These are phyloP conservation scores for Ondatra zibethicus DNA, from an alignment of 2,113 vertebrate species.

Conservation along the genomic window DNA sequence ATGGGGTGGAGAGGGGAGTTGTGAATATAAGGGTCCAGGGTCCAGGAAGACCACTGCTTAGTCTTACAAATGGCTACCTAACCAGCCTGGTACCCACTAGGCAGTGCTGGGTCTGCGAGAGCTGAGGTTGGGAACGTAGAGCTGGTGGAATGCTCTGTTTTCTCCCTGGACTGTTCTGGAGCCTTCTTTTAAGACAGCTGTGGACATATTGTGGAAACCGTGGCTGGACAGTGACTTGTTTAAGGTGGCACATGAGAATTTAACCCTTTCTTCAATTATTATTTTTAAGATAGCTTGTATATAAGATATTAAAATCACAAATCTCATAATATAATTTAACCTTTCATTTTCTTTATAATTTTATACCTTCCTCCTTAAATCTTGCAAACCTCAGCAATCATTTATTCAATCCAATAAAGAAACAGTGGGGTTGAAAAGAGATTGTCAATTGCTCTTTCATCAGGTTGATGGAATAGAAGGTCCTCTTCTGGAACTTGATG, in stretches of 20 bases:
- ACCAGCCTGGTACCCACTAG: neutral
- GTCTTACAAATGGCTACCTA: neutral
- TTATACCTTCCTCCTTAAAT: neutral
- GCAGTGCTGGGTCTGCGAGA: neutral
- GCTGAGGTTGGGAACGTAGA: neutral
- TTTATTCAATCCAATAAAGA: neutral
- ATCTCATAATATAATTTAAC: neutral
- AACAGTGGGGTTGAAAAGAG: neutral
- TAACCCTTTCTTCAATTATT: neutral
- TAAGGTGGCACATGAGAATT: neutral
- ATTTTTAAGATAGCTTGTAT: neutral
- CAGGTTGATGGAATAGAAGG: neutral
- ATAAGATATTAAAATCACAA: neutral
- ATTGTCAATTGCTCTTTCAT: neutral
- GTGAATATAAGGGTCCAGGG: neutral
- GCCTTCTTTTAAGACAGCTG: neutral
- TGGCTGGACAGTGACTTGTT: neutral
- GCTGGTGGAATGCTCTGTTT: neutral
- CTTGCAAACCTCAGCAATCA: neutral
- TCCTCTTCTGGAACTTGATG: neutral
- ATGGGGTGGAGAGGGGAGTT: neutral
- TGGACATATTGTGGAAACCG: neutral
- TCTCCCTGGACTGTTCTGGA: neutral
- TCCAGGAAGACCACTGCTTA: neutral
- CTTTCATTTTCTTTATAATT: neutral